Conservation (phyloP, 2,113 vertebrate species). For the Alosa alosa region DNA sequence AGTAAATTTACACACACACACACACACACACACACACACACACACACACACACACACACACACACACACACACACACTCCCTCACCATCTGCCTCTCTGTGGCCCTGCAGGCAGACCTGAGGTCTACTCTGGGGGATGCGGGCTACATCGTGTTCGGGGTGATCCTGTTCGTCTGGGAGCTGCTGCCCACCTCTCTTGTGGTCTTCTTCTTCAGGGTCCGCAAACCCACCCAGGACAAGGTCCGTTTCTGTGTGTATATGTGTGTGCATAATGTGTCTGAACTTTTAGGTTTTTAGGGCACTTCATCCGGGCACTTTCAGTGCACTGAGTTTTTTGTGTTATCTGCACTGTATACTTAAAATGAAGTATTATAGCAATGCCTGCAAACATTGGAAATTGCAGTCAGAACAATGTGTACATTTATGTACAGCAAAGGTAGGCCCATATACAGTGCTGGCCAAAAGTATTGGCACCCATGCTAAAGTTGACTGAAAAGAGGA, state of each 20-base stretch:
- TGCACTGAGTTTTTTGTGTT: no score
- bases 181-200: slow-evolving; percentile 91
- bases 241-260: slow-evolving; percentile 62
- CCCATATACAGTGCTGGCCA: no score
- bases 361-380: no score
- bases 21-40: not conserved
- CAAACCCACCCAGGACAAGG: slow-evolving; percentile 81
- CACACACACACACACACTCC: not conserved
- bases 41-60: not conserved
- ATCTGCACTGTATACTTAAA: no score
- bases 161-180: slow-evolving; percentile 94
- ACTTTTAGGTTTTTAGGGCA: no score
- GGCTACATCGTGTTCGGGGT: slow-evolving; percentile 93
- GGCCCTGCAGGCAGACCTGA: slow-evolving; percentile 84
- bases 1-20: not conserved
- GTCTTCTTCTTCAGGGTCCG: slow-evolving; percentile 96
- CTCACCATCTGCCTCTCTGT: not conserved
- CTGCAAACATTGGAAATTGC: no score
- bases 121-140: slow-evolving; percentile 84
- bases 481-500: no score
- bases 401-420: no score
- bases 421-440: no score
- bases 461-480: no score
- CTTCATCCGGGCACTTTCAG: no score
- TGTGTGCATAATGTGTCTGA: no score